Base-by-base conservation (phyloP, 2,888 invertebrate species). In the Anoplius nigerrimus region DNA sequence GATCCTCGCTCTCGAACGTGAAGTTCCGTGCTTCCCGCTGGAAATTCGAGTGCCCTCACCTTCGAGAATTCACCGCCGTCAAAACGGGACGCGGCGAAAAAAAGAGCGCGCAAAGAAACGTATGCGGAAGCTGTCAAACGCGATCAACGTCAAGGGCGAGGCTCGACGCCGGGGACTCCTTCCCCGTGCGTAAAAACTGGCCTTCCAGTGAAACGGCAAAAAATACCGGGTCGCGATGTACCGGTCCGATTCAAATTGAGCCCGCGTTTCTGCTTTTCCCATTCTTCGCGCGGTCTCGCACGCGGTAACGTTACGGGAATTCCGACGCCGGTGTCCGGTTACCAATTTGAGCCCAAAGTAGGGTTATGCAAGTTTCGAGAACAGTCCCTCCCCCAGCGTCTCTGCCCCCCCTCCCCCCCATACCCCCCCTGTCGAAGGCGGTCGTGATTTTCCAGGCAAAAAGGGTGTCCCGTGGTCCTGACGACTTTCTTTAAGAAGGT, bases 91-190 rank as follows among this genome's bases (percentile, higher is more conserved):
- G 34, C 34, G 34, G 2, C 6, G 11, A 34, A 34, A 34, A 52
- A 13, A 60, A 16, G 24, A 22, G 21, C 24, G 16, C n/a, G 27
- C 16, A 34, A 55, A 16, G 27, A 55, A 27, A 76, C 74, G 69
- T 78, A 77, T 76, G 79, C 84, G 86, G 82, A 85, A 85, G 84
- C 86, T 87, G 86, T 86, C 86, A 84, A 79, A 78, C 76, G 82
- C 78, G 80, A 84, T 87, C 83, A 84, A 62, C 77, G 77, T 84
- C 81, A 81, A 71, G 66, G 63, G 61, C 63, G 51, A 62, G 71
- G 69, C 71, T 74, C 75, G 72, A 72, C 76, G 78, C 76, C 70
- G 65, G 67, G 78, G 73, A 72, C 66, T 59, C 63, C 62, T 74
- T 76, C 72, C 72, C 68, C 58, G 65, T 64, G 55, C 63, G 65